phyloP scores from a whole-genome alignment of 2,797 vertebrate species.

The Cyclura pinguis region DNA sequence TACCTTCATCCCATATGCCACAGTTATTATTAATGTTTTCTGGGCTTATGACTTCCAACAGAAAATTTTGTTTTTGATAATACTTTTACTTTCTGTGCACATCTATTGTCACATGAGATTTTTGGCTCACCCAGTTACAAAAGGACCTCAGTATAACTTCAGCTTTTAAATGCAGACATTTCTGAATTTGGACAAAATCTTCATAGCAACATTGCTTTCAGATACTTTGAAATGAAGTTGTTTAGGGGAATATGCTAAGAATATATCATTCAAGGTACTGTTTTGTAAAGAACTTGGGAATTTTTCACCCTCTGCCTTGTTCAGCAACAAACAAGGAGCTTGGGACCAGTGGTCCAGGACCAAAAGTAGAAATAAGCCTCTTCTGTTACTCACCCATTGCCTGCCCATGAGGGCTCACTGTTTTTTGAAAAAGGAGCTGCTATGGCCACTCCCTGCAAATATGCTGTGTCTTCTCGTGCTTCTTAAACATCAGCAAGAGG shows the following conservation, averaged over 20 bases:
- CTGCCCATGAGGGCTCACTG: too few relatives aligned
- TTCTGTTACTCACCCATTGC: too few relatives aligned
- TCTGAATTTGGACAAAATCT: constrained; percentile 56
- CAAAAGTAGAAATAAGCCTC: too few relatives aligned
- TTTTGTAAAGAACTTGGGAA: neutral
- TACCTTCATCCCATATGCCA: constrained; percentile 47
- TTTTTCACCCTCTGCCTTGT: constrained; percentile 5
- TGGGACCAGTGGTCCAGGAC: too few relatives aligned
- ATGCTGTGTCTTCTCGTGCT: constrained; percentile 44
- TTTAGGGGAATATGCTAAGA: neutral
- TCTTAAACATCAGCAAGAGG: constrained; percentile 38
- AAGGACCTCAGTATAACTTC: constrained; percentile 27
- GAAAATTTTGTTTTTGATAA: constrained; percentile 42
- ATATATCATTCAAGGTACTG: neutral
- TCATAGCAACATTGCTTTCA: constrained; percentile 2
- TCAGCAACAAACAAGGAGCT: neutral
- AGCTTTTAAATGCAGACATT: constrained; percentile 50
- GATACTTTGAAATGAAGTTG: constrained; percentile 1
- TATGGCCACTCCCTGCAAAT: too few relatives aligned
- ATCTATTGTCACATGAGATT: constrained; percentile 60
- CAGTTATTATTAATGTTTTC: constrained; percentile 50
- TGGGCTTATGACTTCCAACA: constrained; percentile 59
- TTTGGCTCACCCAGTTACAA: constrained; percentile 49
- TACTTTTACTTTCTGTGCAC: constrained; percentile 58
- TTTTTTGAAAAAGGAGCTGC: too few relatives aligned